Conservation (phyloP, 2,113 vertebrate genomes). For the Puffinus mauretanicus region DNA sequence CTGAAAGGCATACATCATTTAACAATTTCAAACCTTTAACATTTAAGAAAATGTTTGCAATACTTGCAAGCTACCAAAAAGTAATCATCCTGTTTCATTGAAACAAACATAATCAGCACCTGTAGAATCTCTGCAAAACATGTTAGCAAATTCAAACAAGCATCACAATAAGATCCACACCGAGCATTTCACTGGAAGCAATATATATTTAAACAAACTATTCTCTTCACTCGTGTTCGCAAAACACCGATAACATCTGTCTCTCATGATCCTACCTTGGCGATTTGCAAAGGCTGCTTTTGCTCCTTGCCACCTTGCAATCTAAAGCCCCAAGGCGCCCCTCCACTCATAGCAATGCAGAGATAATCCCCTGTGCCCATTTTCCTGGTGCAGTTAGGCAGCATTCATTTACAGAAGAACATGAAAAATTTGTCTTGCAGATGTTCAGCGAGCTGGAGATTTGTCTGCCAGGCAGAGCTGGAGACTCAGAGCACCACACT, state of each 20-base stretch:
- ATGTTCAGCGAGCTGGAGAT: slow-evolving; percentile 17
- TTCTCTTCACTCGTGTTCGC: neutral
- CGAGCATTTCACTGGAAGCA: neutral
- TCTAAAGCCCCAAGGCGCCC: slow-evolving; percentile 93
- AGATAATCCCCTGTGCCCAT: slow-evolving; percentile 94
- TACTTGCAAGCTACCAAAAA: neutral
- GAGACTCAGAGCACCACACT: slow-evolving; percentile 49
- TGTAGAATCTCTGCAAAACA: neutral
- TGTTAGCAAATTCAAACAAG: neutral
- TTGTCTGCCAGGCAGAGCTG: slow-evolving; percentile 22
- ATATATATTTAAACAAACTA: neutral
- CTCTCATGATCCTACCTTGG: slow-evolving; percentile 81
- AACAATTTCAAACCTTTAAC: neutral
- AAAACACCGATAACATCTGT: neutral
- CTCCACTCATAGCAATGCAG: slow-evolving; percentile 89
- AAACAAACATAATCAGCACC: neutral
- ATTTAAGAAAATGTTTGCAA: neutral
- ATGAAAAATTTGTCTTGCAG: slow-evolving; percentile 3
- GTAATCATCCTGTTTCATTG: neutral
- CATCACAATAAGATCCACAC: neutral
- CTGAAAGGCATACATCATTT: neutral
- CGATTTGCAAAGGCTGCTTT: slow-evolving; percentile 82
- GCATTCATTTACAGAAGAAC: slow-evolving; percentile 38
- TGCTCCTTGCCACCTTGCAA: slow-evolving; percentile 84
- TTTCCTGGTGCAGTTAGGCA: slow-evolving; percentile 55